Conservation (phyloP, 2,797 vertebrate species). For the Cottoperca gobio region DNA sequence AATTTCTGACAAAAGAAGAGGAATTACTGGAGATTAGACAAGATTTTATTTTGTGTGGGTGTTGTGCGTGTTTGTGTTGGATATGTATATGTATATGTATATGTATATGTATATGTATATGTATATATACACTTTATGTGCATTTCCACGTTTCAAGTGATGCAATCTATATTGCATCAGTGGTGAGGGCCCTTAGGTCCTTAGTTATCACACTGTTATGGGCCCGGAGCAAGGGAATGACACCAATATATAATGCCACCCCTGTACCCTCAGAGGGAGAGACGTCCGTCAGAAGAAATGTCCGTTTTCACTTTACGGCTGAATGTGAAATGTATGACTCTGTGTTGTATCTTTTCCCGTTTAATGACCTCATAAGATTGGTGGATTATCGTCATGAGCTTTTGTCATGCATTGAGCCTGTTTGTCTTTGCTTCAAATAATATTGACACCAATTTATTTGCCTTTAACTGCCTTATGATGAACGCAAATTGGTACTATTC, state of each 20-base stretch:
- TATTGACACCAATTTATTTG: slow-evolving; percentile 5
- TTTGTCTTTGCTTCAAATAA: slow-evolving; percentile 13
- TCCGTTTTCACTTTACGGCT: slow-evolving; percentile 29
- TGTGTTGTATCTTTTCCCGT: slow-evolving; percentile 29
- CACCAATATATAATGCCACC: slow-evolving; percentile 39
- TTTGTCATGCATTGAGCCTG: slow-evolving; percentile 11
- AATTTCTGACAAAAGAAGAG: background rate
- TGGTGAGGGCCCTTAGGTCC: slow-evolving; percentile 14
- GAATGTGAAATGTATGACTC: slow-evolving; percentile 38
- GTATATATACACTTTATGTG: background rate
- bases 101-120: too few species aligned
- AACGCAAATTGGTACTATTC: slow-evolving; percentile 6
- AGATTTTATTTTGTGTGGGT: background rate
- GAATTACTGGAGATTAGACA: background rate
- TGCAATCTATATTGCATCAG: slow-evolving; percentile 50
- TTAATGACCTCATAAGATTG: slow-evolving; percentile 39
- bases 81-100: too few species aligned
- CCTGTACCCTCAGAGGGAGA: slow-evolving; percentile 10
- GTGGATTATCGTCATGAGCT: slow-evolving; percentile 6
- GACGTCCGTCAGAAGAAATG: slow-evolving; percentile 15
- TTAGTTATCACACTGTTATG: slow-evolving; percentile 30
- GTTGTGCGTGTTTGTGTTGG: background rate
- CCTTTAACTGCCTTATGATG: slow-evolving; percentile 17
- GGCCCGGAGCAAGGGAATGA: slow-evolving; percentile 25
- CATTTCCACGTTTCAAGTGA: slow-evolving; percentile 10